Base-by-base conservation (phyloP, 1,140 invertebrate species). In the Oreohelix idahoensis region DNA sequence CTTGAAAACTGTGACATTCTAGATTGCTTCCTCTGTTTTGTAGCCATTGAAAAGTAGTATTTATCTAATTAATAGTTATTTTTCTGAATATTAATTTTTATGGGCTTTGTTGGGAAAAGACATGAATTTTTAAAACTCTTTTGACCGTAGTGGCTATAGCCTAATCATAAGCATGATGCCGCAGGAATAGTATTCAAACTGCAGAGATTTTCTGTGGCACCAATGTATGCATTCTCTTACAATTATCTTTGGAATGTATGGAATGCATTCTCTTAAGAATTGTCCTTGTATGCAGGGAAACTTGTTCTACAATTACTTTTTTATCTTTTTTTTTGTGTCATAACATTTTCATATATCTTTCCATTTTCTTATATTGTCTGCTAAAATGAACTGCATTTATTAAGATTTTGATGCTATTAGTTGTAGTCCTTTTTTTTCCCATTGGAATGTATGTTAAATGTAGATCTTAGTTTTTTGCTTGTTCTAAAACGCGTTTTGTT, bases 1-100 rank as follows among this genome's bases (percentile, higher is more conserved):
- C 63, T 66, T 66, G 63, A 66, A 29, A 66, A 66, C n/a, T 66
- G 29, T 66, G 23, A 23, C 29, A 32, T 66, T 66, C 63, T 66
- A 66, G 63, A 66, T 13, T 10, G 63, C 63, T 32, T 66, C 17
- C 4, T 15, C 63, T 66, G 29, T 8, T 66, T 58, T 20, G 1
- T 58, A 45, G 42, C 42, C 42, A 45, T 5, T n/a, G n/a, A n/a
- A n/a, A 15, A 15, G 42, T 15, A 45, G 5, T 45, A 45, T 45
- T 45, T 45, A 45, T 45, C 15, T 8, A 45, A n/a, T n/a, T n/a
- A n/a, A n/a, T n/a, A n/a, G n/a, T n/a, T 45, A 15, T 45, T 45
- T 45, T 45, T 45, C 5, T 45, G 15, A 45, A 45, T 15, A 45
- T 45, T 45, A 45, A 45, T 15, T n/a, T n/a, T n/a, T n/a, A 45